Conservation (phyloP, 2,888 invertebrate species). For the Caenorhabditis sp. region DNA sequence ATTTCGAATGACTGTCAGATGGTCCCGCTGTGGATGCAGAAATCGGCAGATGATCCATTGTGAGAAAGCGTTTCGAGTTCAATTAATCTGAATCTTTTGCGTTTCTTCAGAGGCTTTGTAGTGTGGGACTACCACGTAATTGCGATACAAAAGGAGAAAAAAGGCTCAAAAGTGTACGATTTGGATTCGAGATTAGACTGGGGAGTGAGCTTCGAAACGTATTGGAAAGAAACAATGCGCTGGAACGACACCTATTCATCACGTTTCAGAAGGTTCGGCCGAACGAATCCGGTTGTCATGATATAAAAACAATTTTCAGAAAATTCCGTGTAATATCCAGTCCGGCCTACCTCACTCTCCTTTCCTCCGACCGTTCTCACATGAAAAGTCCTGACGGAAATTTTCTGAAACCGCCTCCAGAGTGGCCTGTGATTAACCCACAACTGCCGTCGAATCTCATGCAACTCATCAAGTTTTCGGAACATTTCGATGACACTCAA, state of each 20-base stretch:
- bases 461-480: conserved; percentile 10
- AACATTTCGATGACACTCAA: background rate
- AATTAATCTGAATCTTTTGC: background rate
- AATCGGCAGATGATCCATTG: conserved; percentile 1
- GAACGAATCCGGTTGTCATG: background rate
- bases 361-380: conserved; percentile 62
- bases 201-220: conserved; percentile 43
- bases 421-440: conserved; percentile 28
- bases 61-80: background rate
- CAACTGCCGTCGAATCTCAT: conserved; percentile 21
- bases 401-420: conserved; percentile 34
- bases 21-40: conserved; percentile 57
- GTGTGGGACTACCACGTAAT: conserved; percentile 71
- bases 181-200: conserved; percentile 54
- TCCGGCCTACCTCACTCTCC: conserved; percentile 21
- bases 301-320: no score
- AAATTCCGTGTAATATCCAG: conserved; percentile 56
- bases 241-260: background rate
- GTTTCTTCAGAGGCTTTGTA: conserved; percentile 46
- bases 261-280: background rate
- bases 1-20: conserved; percentile 55
- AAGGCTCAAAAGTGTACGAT: conserved; percentile 48
- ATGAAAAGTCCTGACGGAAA: conserved; percentile 50
- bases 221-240: conserved; percentile 45
- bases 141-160: conserved; percentile 26